phyloP scores from a whole-genome alignment of 2,113 vertebrate genomes.

The Xiphias gladius region DNA sequence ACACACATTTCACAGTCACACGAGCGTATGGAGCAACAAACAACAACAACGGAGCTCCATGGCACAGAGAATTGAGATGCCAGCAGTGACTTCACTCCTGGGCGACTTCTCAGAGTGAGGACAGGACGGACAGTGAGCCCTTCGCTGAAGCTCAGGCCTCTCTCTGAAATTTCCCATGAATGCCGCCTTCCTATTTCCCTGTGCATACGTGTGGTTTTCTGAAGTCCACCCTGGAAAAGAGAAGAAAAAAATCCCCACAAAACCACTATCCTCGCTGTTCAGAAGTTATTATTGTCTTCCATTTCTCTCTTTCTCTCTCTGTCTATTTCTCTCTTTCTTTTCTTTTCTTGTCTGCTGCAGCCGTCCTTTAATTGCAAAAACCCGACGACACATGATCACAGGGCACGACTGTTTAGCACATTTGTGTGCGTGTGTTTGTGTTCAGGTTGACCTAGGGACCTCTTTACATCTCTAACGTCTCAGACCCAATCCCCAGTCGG shows the following conservation, averaged over 20 bases:
- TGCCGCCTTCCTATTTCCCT: background rate
- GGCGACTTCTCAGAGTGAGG: background rate
- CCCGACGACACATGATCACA: constrained; percentile 37
- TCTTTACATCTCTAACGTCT: background rate
- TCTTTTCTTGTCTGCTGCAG: constrained; percentile 15
- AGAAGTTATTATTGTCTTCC: constrained; percentile 36
- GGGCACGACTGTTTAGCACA: background rate
- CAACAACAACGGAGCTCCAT: too few species aligned
- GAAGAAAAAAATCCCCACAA: constrained; percentile 25
- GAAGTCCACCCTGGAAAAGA: constrained; percentile 15
- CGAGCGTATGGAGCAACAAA: background rate
- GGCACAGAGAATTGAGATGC: too few species aligned
- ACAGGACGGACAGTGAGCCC: background rate
- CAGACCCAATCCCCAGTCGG: background rate
- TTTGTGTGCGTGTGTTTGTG: background rate
- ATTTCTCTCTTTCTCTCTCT: background rate
- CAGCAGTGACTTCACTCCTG: too few species aligned
- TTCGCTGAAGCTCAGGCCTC: background rate
- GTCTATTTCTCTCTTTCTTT: background rate
- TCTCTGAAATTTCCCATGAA: constrained; percentile 13
- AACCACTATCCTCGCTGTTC: background rate
- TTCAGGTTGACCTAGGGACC: constrained; percentile 25
- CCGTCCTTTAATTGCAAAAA: constrained; percentile 34
- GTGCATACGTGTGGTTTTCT: constrained; percentile 17
- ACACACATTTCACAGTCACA: constrained; percentile 16